Conservation (phyloP, 2,113 vertebrate genomes). For the Crotalus tigris region DNA sequence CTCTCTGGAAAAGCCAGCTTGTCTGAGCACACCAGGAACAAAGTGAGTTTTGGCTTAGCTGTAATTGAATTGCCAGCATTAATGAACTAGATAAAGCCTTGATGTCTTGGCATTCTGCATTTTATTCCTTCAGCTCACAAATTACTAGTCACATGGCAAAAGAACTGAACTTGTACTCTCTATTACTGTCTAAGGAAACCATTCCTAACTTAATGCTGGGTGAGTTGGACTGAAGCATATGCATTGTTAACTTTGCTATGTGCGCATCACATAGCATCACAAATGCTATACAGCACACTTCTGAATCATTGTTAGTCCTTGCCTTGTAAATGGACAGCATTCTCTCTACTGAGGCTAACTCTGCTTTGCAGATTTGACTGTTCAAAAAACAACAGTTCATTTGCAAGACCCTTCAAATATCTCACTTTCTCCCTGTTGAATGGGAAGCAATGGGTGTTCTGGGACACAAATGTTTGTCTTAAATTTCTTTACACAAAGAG, state of each 20-base stretch:
- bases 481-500: background rate
- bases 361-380: background rate
- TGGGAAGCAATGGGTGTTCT: background rate
- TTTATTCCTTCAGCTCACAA: slow-evolving; percentile 28
- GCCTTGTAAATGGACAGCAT: background rate
- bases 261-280: background rate
- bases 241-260: background rate
- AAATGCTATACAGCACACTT: background rate
- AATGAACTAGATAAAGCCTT: background rate
- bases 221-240: background rate
- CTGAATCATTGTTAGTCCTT: background rate
- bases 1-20: background rate
- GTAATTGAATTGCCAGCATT: background rate
- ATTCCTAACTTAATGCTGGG: background rate
- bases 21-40: background rate
- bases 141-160: background rate
- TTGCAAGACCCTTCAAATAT: background rate
- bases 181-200: background rate
- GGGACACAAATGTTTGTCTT: background rate
- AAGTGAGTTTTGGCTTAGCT: background rate
- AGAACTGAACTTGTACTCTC: slow-evolving; percentile 33
- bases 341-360: background rate
- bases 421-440: background rate
- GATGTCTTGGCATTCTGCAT: background rate
- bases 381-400: background rate